Evolutionary conservation across 2,113 vertebrate species (phyloP).

Genomic region (Trogon surrucura): DNA sequence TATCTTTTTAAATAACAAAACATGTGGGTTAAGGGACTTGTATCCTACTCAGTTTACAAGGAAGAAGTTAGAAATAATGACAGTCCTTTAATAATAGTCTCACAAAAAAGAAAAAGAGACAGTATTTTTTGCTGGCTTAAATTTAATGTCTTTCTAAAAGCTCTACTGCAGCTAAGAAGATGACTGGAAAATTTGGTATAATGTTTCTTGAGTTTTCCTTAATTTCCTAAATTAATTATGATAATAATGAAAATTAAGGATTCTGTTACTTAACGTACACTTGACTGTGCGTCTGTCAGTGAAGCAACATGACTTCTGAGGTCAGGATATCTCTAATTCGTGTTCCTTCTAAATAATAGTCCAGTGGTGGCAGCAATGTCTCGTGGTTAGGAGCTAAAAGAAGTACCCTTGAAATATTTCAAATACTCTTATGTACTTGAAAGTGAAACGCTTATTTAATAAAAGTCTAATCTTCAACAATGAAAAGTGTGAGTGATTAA

Average conservation of each 20-base stretch:
- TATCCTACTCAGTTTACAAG: not conserved
- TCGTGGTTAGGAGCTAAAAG: conserved; percentile 48
- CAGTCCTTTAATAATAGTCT: not conserved
- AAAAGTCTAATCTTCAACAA: conserved; percentile 45
- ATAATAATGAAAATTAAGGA: not conserved
- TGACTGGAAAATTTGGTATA: not conserved
- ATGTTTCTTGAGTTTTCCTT: not conserved
- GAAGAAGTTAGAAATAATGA: not conserved
- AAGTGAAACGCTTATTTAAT: conserved; percentile 64
- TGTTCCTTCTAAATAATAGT: conserved; percentile 29
- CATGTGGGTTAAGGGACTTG: rapidly evolving
- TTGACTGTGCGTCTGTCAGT: not conserved
- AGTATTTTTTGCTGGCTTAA: not conserved
- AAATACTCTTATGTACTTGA: conserved; percentile 66
- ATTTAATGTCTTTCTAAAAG: not conserved
- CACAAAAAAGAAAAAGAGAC: not conserved
- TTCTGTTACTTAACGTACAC: not conserved
- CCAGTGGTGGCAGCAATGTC: conserved; percentile 71
- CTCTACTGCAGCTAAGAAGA: not conserved
- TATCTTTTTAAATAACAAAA: not conserved
- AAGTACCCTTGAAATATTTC: conserved; percentile 70
- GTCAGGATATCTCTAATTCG: not conserved
- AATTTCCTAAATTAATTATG: not conserved
- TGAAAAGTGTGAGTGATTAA: conserved; percentile 7
- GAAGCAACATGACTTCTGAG: not conserved